These are phyloP conservation scores for Ascidia mentula DNA, from an alignment of 23 tunicate species.

Conservation along the genomic window DNA sequence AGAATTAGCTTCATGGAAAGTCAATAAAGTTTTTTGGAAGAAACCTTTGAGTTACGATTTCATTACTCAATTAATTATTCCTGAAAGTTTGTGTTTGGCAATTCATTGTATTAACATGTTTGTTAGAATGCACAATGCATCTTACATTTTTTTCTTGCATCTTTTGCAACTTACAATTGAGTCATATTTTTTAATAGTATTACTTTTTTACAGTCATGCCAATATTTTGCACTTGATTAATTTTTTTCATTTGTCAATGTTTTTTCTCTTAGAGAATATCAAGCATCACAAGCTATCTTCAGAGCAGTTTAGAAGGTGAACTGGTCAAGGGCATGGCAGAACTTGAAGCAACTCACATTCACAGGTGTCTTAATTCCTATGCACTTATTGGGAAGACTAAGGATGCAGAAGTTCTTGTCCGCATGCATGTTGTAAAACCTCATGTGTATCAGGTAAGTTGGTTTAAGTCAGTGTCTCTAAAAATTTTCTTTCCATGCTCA, in stretches of 20 bases:
- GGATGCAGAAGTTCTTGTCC: constrained; percentile 78
- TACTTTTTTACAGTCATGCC: too few relatives aligned
- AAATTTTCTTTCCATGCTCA: neutral
- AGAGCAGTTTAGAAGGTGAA: constrained; percentile 63
- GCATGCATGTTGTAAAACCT: constrained; percentile 62
- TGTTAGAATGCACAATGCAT: too few relatives aligned
- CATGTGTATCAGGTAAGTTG: constrained; percentile 61
- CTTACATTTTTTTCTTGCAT: too few relatives aligned
- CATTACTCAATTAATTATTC: too few relatives aligned
- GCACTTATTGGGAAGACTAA: constrained; percentile 79
- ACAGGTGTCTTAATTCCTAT: constrained; percentile 90
- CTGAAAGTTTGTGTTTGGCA: too few relatives aligned
- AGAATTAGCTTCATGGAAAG: too few relatives aligned
- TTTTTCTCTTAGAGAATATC: constrained; percentile 65
- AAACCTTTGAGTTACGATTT: too few relatives aligned
- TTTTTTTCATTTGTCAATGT: neutral
- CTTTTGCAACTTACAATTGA: too few relatives aligned
- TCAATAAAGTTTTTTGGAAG: neutral
- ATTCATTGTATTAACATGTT: too few relatives aligned
- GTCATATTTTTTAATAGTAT: too few relatives aligned
- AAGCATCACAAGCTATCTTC: constrained; percentile 76
- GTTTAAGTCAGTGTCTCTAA: neutral
- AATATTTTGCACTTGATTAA: too few relatives aligned
- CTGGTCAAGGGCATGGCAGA: constrained; percentile 53
- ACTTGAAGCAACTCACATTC: constrained; percentile 40